Percentiles rank a stretch among this genome's conserved stretches.
Evolutionary conservation across 2,797 vertebrate species (phyloP).

Genomic region (Rachycentron canadum): DNA sequence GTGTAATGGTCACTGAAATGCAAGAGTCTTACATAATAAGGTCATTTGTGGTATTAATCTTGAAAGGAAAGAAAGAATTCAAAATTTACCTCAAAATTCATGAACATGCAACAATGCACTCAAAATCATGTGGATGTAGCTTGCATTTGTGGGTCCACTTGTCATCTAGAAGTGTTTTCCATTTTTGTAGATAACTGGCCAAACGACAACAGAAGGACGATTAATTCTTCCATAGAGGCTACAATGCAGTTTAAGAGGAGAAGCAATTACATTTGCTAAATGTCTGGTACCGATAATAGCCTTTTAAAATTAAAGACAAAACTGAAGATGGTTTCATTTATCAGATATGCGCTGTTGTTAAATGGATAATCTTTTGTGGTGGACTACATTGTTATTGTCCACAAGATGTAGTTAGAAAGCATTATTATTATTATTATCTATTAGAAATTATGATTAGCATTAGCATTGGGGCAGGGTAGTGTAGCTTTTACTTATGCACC

Average conservation of each 20-base stretch:
- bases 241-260: neutral
- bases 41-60: constrained; percentile 2
- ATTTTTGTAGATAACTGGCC: neutral
- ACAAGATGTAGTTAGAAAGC: neutral
- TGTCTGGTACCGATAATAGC: neutral
- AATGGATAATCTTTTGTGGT: neutral
- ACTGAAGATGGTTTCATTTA: neutral
- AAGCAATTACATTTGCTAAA: neutral
- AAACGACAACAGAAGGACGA: neutral
- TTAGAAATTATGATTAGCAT: too few relatives aligned
- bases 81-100: constrained; percentile 18
- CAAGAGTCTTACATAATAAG: constrained; percentile 20
- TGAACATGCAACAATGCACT: neutral
- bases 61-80: neutral
- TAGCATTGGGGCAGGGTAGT: neutral
- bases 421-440: neutral
- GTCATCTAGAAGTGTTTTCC: neutral
- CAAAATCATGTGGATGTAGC: neutral
- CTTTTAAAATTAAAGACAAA: neutral
- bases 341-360: neutral
- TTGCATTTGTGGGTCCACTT: constrained; percentile 4
- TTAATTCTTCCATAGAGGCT: neutral
- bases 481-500: neutral
- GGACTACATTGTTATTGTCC: neutral
- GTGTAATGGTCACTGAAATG: constrained; percentile 2